These are phyloP conservation scores for Drosophila borborema DNA, from an alignment of 2,888 invertebrate genomes.

Conservation along the genomic window DNA sequence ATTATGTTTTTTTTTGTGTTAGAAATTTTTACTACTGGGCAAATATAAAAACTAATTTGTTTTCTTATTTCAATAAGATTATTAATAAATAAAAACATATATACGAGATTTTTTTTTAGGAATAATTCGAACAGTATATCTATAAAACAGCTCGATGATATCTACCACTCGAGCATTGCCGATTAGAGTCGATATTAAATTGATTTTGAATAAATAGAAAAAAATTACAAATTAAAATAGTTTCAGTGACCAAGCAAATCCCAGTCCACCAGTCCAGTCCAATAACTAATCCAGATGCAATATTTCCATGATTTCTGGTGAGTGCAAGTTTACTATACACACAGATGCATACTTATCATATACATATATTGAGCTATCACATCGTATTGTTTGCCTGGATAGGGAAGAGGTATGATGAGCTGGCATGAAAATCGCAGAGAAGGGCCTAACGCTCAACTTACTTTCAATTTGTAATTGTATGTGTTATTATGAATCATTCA, in stretches of 20 bases:
- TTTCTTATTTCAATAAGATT: background rate
- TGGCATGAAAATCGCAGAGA: background rate
- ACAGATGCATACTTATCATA: background rate
- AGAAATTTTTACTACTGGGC: background rate
- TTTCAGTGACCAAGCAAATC: background rate
- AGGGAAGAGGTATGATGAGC: background rate
- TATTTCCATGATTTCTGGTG: background rate
- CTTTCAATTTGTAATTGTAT: background rate
- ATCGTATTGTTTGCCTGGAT: background rate
- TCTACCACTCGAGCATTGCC: background rate
- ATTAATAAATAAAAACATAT: background rate
- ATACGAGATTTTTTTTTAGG: background rate
- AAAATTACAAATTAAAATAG: conserved; percentile 2
- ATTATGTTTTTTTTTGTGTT: background rate
- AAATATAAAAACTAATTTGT: background rate
- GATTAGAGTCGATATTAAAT: background rate
- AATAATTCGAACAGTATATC: background rate
- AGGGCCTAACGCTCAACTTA: background rate
- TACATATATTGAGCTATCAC: background rate
- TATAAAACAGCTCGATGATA: background rate
- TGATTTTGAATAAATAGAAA: background rate
- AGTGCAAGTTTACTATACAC: background rate
- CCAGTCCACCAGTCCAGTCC: background rate
- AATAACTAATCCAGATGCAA: background rate
- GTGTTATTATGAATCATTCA: background rate